Base-by-base conservation (phyloP, 2,113 vertebrate genomes). In the Phasianus colchicus region DNA sequence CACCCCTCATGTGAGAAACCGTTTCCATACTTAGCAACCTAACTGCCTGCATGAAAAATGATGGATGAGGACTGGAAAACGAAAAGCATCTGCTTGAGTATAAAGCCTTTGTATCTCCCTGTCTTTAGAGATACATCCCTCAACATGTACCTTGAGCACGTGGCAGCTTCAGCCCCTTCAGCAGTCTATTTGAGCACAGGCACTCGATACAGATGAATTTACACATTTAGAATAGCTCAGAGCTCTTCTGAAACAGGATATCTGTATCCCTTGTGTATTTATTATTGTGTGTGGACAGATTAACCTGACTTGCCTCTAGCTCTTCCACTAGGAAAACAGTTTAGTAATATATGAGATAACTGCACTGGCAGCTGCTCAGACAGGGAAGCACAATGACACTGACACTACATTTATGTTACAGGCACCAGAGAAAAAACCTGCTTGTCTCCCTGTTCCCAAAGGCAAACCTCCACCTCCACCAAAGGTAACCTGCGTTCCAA, bases 401-500 rank as follows among this genome's bases (percentile, higher is more conserved):
- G 1, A 32, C 82, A 58, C 5, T 17, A 3, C 2, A 0, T 29
- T 91, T 71, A 10, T 45, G 4, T 93, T 87, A 5, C 4, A 97
- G 97, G 83, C 19, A 58, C 79, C 95, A 3, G 90, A 83, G 72
- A 81, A 72, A 43, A 96, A 45, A 54, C 13, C 80, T 4, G 29
- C 76, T 83, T 93, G 17, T 2, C 67, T 43, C 11, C 83, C 93
- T 3, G 6, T 48, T 6, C 55, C 90, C 77, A 89, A 95, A 17
- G 52, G 85, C 19, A 97, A 58, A 43, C 66, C 95, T 43, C 84
- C 63, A 2, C 92, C 91, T 54, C 95, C 94, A 4, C 77, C 89
- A 3, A 79, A 95, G 97, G 97, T 97, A 95, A 95, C 13, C 50
- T 0, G 2, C 38, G 45, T 40, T 13, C 9, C 0, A 4, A 7